Base-by-base conservation (phyloP, 2,888 invertebrate species). In the Noctua pronuba region DNA sequence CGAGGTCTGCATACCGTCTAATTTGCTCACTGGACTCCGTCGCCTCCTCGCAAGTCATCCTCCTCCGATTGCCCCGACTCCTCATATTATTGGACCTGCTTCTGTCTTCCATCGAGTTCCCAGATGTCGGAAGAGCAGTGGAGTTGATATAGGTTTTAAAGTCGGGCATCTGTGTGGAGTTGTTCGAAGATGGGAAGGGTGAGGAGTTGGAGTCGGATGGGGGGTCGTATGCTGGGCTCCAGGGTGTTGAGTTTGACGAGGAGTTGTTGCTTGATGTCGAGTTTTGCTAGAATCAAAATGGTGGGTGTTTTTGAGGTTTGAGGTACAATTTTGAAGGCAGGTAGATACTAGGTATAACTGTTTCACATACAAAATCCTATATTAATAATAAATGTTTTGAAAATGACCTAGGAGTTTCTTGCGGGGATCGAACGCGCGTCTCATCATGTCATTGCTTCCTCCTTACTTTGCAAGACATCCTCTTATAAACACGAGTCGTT, bases 1-100 rank as follows among this genome's bases (percentile, higher is more conserved):
- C 95, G 1, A 96, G 88, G 64, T 92, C 92, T 0, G 95, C 93
- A 60, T 94, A 89, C 11, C 94, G 86, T 8, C 95, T 80, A 0
- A 95, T 93, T 41, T 93, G 92, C 75, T 95, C 94, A 67, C 92
- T 92, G 0, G 89, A 86, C 16, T 88, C 85, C 0, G 91, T 92
- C 0, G 91, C 93, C 4, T 87, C 85, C 8, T 84, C 75, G 49
- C 95, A 95, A 3, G 80, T 31, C 60, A 60, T 46, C 71, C 84
- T 70, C 0, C 68, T 65, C 7, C 73, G 31, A 0, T 44, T 65
- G 46, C 11, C n/a, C 24, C 79, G 69, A 6, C 16, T 11, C 6
- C 58, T 28, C 41, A 13, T 16, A 10, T 11, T 52, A 81, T 38
- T 75, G 0, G n/a, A 13, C 13, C 79, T 41, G 13, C 49, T n/a